Evolutionary conservation across 2,113 vertebrate genomes (phyloP), one percentile per base, ranked within the genome.

Genomic region (Okapia johnstoni): DNA sequence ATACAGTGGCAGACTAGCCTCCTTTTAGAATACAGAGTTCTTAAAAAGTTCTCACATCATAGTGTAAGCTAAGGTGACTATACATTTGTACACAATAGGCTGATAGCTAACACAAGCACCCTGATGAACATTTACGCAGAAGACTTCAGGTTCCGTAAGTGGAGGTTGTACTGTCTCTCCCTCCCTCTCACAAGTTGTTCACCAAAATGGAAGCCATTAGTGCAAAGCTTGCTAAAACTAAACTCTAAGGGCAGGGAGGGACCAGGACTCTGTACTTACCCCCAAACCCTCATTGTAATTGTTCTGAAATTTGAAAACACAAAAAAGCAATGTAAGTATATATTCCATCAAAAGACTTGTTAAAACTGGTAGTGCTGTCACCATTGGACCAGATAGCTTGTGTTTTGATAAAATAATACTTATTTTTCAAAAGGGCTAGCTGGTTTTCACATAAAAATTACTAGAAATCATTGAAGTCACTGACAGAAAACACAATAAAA

Each of bases 361-460:
- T 36, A 19, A 84, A 40, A 84, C 25, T 88, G 15, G 52, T 19
- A 70, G 36, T 73, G 23, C 85, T 6, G 14, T 40, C 36, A 79
- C n/a, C 33, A 85, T 5, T 85, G 50, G 85, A 36, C 73, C 36
- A 81, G 40, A 13, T 79, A 54, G 85, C 43, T 85, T 80, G 57
- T 87, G 46, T 87, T 89, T 86, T 60, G 33, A 55, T 76, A 91
- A 94, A 93, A 16, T 57, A 66, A 57, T 7, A 73, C 30, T 30
- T 86, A n/a, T 15, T 92, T 85, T 58, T 79, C 30, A 46, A 88
- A 93, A 55, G 63, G 16, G 6, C 3, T 28, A 33, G 14, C 13
- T 84, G 40, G 1, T 58, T 92, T 97, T 93, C 60, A 90, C 26
- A 73, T 93, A 57, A 87, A 94, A 88, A 76, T 60, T 61, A 95